Evolutionary conservation across 2,797 vertebrate species (phyloP).

Genomic region (Phalanger gymnotis): DNA sequence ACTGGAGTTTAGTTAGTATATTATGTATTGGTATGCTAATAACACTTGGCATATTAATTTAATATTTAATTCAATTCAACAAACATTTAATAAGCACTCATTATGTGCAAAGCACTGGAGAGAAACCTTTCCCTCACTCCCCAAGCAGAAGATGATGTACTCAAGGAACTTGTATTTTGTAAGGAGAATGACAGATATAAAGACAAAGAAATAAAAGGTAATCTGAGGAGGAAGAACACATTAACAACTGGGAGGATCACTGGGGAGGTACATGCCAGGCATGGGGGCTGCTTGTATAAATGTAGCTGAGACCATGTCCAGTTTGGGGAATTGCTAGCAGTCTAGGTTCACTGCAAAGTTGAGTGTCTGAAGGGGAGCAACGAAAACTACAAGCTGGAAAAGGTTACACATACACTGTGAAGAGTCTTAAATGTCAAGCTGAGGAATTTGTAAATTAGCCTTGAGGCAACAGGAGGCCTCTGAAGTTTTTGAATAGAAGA

Average conservation of each 20-base stretch:
- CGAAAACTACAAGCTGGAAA: too few species aligned
- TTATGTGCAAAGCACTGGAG: not conserved
- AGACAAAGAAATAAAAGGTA: not conserved
- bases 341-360: too few species aligned
- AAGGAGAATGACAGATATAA: not conserved
- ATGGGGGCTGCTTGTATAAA: too few species aligned
- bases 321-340: too few species aligned
- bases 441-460: too few species aligned
- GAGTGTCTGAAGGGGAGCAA: too few species aligned
- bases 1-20: not conserved
- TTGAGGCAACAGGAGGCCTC: too few species aligned
- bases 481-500: too few species aligned
- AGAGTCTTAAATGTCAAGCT: too few species aligned
- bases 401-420: too few species aligned
- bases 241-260: not conserved
- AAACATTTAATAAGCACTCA: not conserved
- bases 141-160: not conserved
- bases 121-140: not conserved
- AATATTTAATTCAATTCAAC: not conserved
- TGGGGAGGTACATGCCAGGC: too few species aligned
- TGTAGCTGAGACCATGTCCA: too few species aligned
- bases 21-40: not conserved
- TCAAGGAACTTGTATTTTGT: not conserved
- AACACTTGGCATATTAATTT: not conserved
- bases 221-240: not conserved